Percentiles rank a stretch among this genome's conserved stretches.
These are phyloP conservation scores for Gavialis gangeticus DNA, from an alignment of 2,113 vertebrate genomes.

Conservation along the genomic window DNA sequence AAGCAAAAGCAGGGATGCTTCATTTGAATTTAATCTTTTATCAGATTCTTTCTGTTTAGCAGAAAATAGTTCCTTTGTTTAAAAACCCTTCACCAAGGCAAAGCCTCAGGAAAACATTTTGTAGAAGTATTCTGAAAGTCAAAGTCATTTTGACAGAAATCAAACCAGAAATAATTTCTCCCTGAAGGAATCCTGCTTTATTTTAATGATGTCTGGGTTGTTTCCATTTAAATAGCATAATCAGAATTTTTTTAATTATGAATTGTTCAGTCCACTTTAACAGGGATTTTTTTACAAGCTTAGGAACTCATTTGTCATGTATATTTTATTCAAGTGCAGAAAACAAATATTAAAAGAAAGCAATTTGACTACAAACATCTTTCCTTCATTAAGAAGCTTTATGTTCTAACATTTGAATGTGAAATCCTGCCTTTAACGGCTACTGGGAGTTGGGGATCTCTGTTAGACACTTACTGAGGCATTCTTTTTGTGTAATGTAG, in stretches of 20 bases:
- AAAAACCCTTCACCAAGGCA: constrained; percentile 68
- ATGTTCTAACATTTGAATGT: constrained; percentile 57
- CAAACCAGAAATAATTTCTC: constrained; percentile 83
- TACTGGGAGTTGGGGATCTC: constrained; percentile 67
- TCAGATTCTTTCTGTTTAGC: constrained; percentile 76
- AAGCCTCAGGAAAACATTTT: constrained; percentile 75
- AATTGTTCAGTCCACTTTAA: constrained; percentile 70
- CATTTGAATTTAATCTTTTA: constrained; percentile 81
- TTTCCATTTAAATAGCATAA: constrained; percentile 75
- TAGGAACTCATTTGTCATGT: constrained; percentile 66
- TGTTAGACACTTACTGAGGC: constrained; percentile 66
- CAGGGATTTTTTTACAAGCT: constrained; percentile 68
- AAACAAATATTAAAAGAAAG: constrained; percentile 58
- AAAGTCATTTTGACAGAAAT: constrained; percentile 83
- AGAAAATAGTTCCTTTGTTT: constrained; percentile 75
- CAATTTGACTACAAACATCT: constrained; percentile 71
- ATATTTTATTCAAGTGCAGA: constrained; percentile 53
- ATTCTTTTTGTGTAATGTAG: constrained; percentile 69
- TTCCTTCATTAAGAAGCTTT: constrained; percentile 52
- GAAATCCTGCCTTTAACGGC: constrained; percentile 66
- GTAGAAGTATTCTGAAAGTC: constrained; percentile 79
- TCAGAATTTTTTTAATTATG: constrained; percentile 61
- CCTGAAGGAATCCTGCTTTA: constrained; percentile 80
- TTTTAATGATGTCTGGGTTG: constrained; percentile 79
- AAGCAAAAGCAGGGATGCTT: constrained; percentile 60